Percentiles rank a stretch among this genome's conserved stretches.
These are phyloP conservation scores for Stenodera caucasica DNA, from an alignment of 2,888 invertebrate species.

Conservation along the genomic window DNA sequence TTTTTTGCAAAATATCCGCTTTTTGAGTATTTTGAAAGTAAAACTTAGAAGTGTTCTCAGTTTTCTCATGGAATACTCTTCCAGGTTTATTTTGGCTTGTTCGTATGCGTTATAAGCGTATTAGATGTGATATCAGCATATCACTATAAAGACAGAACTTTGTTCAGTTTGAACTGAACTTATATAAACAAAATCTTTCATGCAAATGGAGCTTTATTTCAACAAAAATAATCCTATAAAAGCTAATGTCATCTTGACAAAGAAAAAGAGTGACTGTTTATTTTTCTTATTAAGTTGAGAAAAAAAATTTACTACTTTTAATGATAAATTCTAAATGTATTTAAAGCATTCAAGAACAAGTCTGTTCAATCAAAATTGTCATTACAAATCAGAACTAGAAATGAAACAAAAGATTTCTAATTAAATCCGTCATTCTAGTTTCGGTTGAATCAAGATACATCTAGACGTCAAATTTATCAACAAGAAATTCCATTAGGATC, in stretches of 20 bases:
- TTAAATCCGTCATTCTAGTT: slow-evolving; percentile 3
- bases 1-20: too few species aligned
- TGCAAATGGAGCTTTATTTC: not conserved
- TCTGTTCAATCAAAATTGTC: not conserved
- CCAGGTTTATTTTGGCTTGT: not conserved
- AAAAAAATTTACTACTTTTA: too few species aligned
- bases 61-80: not conserved
- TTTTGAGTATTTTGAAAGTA: too few species aligned
- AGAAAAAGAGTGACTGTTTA: not conserved
- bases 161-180: not conserved
- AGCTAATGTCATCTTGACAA: not conserved
- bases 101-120: not conserved
- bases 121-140: not conserved
- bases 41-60: too few species aligned
- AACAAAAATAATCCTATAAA: not conserved
- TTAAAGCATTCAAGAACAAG: not conserved
- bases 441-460: slow-evolving; percentile 7
- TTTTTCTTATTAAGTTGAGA: not conserved
- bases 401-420: slow-evolving; percentile 3
- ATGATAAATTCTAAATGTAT: not conserved
- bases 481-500: slow-evolving; percentile 5
- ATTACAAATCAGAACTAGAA: not conserved
- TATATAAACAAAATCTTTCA: not conserved
- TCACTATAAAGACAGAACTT: not conserved
- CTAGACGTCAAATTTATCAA: slow-evolving; percentile 11